A percentile compares a stretch with the other conserved stretches of the same genome.
Conservation (phyloP, 2,888 invertebrate genomes). For the Abscondita cerata region DNA sequence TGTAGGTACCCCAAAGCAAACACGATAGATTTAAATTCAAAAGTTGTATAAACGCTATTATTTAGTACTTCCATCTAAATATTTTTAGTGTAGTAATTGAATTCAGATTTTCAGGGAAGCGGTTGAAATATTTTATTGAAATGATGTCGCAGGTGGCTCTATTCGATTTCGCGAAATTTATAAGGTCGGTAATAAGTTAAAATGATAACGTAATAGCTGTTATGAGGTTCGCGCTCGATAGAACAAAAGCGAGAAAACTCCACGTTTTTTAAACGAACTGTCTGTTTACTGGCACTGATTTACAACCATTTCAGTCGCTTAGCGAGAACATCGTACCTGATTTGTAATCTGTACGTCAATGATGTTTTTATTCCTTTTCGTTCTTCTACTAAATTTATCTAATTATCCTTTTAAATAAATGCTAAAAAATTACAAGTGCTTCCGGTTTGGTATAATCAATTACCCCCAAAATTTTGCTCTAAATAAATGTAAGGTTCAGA, state of each 20-base stretch:
- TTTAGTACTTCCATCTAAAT: constrained; percentile 33
- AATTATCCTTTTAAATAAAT: constrained; percentile 5
- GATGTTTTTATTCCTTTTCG: not conserved
- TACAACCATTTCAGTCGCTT: constrained; percentile 34
- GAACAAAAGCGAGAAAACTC: constrained; percentile 47
- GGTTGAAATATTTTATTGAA: constrained; percentile 54
- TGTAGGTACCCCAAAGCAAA: constrained; percentile 10
- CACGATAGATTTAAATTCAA: constrained; percentile 19
- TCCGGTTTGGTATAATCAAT: too few species aligned
- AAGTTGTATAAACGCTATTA: constrained; percentile 24
- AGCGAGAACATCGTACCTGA: constrained; percentile 21
- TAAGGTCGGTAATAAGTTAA: constrained; percentile 52
- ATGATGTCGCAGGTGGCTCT: constrained; percentile 55
- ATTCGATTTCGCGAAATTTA: constrained; percentile 47
- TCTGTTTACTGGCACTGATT: constrained; percentile 48
- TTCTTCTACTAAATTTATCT: constrained; percentile 4
- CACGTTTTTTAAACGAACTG: constrained; percentile 47
- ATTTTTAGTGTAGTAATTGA: constrained; percentile 49
- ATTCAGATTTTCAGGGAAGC: constrained; percentile 48
- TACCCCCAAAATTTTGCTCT: too few species aligned
- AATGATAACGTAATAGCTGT: constrained; percentile 52
- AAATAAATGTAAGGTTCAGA: too few species aligned
- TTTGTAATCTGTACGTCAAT: constrained; percentile 25
- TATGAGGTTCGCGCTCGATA: constrained; percentile 51
- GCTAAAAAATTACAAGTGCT: too few species aligned